These are phyloP conservation scores for Hydractinia symbiolongicarpus DNA, from an alignment of 30 jellyfish, hydroid and myxozoan species.

Conservation along the genomic window DNA sequence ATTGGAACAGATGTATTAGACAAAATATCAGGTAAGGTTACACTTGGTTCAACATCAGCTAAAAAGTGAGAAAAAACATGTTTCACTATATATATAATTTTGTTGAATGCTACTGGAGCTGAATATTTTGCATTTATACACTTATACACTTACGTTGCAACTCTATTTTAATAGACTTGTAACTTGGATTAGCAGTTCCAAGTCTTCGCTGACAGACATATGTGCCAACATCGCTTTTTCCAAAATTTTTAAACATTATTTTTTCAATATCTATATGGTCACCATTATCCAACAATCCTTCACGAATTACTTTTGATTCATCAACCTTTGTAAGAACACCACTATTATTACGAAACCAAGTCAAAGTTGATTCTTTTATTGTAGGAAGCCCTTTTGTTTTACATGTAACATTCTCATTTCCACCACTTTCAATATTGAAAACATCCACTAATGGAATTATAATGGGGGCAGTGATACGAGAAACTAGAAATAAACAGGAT, in stretches of 20 bases:
- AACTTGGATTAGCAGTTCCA: neutral
- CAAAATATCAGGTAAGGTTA: too few relatives aligned
- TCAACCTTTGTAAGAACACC: neutral
- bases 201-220: slow-evolving; percentile 20
- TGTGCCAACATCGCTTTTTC: slow-evolving; percentile 18
- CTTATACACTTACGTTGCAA: neutral
- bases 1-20: too few relatives aligned
- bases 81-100: too few relatives aligned
- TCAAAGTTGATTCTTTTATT: slow-evolving; percentile 17
- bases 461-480: slow-evolving; percentile 13
- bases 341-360: slow-evolving; percentile 21
- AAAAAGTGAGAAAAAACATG: too few relatives aligned
- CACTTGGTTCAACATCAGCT: too few relatives aligned
- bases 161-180: slow-evolving; percentile 14
- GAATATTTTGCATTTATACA: neutral
- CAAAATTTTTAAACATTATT: slow-evolving; percentile 14
- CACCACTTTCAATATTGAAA: neutral
- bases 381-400: slow-evolving; percentile 11
- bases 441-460: neutral
- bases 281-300: slow-evolving; percentile 10
- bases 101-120: too few relatives aligned
- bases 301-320: neutral
- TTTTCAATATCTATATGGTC: slow-evolving; percentile 9
- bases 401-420: slow-evolving; percentile 21
- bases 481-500: neutral